Base-by-base conservation (phyloP, 2,888 invertebrate species). In the Phalera bucephala region DNA sequence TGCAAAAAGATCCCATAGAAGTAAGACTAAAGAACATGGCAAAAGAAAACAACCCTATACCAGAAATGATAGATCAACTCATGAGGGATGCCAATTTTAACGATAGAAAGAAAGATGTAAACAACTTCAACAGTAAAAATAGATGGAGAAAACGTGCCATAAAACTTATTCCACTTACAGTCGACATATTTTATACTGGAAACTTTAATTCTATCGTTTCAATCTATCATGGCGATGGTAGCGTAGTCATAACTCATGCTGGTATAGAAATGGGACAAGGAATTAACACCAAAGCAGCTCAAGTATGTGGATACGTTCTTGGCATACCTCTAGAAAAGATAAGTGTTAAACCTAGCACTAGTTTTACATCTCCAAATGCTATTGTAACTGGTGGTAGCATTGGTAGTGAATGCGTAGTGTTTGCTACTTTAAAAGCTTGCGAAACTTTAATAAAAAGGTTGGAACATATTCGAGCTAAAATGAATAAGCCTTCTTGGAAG, bases 211-310 rank as follows among this genome's bases (percentile, higher is more conserved):
- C 90, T 0, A 75, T 87, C 33, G 76, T 94, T 8, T 89, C 92
- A 5, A 12, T 95, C 36, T 94, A 91, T 59, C 88, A 93, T 7
- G 88, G 91, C 1, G 91, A 95, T 58, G 93, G 92, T 0, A 89
- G 91, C 3, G 93, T 95, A 0, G 81, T 91, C 2, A 83, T 95
- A n/a, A 72, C 89, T 1, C 93, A 93, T 47, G 92, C 91, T 14
- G 93, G 93, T 1, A 78, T 92, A 17, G 93, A 93, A 77, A 88
- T 92, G 68, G 95, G 95, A 0, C 95, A 95, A 82, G 95, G 95
- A 0, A 86, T 95, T 23, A 80, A 95, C 45, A 95, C 94, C 2
- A 79, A 93, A 92, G 91, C 91, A 0, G 90, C 91, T 3, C 93
- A 94, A 82, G 92, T 93, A 0, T 92, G 91, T 38, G 94, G 94